Percentiles rank a stretch among this genome's conserved stretches.
Conservation (phyloP, 2,797 vertebrate genomes). For the Vultur gryphus region DNA sequence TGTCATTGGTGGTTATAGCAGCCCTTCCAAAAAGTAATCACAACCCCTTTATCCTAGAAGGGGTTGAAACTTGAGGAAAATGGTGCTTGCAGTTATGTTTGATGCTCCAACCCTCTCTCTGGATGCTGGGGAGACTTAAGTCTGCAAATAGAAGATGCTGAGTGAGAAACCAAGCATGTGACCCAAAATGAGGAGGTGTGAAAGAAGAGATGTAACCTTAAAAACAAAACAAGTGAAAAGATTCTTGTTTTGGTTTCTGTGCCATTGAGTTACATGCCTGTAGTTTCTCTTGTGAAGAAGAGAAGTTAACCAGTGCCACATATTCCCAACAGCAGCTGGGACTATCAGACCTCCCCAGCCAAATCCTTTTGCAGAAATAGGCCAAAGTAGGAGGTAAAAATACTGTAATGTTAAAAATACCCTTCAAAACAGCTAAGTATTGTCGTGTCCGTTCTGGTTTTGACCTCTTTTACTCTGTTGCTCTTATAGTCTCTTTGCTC, state of each 20-base stretch:
- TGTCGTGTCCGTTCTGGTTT: neutral
- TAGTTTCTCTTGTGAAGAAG: neutral
- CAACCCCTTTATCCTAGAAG: neutral
- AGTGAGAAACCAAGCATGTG: fast-evolving
- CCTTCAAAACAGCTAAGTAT: neutral
- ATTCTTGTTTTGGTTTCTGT: neutral
- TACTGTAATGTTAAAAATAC: neutral
- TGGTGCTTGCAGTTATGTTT: neutral
- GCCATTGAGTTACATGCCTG: neutral
- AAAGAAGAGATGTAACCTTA: neutral
- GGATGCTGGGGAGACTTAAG: neutral
- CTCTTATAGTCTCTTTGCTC: neutral
- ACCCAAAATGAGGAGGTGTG: neutral
- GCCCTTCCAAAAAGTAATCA: neutral
- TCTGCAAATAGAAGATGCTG: neutral
- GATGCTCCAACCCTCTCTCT: neutral
- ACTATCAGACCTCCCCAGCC: neutral
- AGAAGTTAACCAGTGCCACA: neutral
- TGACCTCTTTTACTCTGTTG: neutral
- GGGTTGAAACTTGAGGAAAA: neutral
- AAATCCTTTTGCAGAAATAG: neutral
- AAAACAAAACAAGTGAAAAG: neutral
- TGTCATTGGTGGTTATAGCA: neutral
- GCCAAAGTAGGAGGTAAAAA: neutral
- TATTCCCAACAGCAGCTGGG: neutral